Evolutionary conservation across 2,113 vertebrate genomes (phyloP).

Genomic region (Zosterops pallidus): DNA sequence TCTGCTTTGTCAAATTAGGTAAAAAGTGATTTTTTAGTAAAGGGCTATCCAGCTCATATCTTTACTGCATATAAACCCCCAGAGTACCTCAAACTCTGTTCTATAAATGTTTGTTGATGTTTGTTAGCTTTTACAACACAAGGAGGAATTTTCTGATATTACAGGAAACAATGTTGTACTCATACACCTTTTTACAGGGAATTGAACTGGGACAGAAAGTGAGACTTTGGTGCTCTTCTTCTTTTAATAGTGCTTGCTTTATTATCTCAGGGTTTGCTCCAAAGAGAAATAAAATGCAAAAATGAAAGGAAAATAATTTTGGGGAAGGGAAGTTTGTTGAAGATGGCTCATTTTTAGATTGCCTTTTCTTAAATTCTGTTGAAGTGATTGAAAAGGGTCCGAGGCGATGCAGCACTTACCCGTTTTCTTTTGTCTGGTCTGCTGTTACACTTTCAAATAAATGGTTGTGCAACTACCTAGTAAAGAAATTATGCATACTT

Average conservation of each 20-base stretch:
- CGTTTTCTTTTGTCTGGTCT: background rate
- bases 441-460: background rate
- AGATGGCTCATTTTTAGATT: background rate
- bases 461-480: background rate
- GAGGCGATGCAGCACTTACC: accelerated
- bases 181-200: accelerated
- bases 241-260: background rate
- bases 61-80: background rate
- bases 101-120: background rate
- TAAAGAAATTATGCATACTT: background rate
- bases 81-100: background rate
- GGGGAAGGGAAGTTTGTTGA: background rate
- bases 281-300: background rate
- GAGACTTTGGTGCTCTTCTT: background rate
- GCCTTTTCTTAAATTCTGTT: background rate
- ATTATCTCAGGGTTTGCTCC: background rate
- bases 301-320: background rate
- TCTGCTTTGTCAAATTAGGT: background rate
- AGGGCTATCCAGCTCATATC: background rate
- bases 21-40: background rate
- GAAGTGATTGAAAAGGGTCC: background rate
- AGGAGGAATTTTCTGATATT: background rate
- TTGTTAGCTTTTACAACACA: background rate
- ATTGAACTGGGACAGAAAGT: background rate
- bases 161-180: background rate